A percentile compares a stretch with the other conserved stretches of the same genome.
Evolutionary conservation across 2,888 invertebrate species (phyloP).

Genomic region (Melanotus villosus): DNA sequence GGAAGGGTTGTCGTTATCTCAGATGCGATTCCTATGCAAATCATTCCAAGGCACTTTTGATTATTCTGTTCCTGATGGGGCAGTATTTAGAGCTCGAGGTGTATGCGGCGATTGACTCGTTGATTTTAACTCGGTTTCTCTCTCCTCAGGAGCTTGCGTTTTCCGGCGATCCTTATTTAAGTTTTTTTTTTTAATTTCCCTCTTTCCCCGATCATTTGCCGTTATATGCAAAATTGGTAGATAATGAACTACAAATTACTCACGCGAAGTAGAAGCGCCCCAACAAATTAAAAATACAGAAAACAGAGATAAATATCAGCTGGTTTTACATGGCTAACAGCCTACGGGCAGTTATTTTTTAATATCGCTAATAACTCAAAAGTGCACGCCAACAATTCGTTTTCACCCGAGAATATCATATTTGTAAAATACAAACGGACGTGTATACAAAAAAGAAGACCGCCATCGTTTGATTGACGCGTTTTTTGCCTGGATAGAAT

Average conservation of each 20-base stretch:
- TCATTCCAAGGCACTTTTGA: slow-evolving; percentile 59
- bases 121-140: slow-evolving; percentile 3
- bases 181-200: too few relatives aligned
- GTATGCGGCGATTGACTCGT: slow-evolving; percentile 27
- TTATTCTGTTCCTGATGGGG: slow-evolving; percentile 54
- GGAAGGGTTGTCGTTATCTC: slow-evolving; percentile 60
- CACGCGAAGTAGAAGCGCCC: slow-evolving; percentile 21
- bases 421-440: background rate
- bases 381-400: slow-evolving; percentile 32
- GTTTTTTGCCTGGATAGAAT: background rate
- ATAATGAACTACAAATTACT: slow-evolving; percentile 16
- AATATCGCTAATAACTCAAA: slow-evolving; percentile 43
- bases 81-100: slow-evolving; percentile 41
- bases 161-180: background rate
- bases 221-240: slow-evolving; percentile 1
- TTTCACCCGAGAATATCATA: slow-evolving; percentile 3
- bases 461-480: slow-evolving; percentile 25
- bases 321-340: slow-evolving; percentile 27
- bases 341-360: slow-evolving; percentile 34
- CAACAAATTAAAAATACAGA: slow-evolving; percentile 38
- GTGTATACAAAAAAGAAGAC: background rate
- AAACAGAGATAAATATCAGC: slow-evolving; percentile 34
- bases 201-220: slow-evolving; percentile 13
- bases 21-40: slow-evolving; percentile 60
- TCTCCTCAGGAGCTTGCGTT: background rate